Evolutionary conservation across 1,140 invertebrate genomes (phyloP).

Genomic region (Zaprionus inermis): DNA sequence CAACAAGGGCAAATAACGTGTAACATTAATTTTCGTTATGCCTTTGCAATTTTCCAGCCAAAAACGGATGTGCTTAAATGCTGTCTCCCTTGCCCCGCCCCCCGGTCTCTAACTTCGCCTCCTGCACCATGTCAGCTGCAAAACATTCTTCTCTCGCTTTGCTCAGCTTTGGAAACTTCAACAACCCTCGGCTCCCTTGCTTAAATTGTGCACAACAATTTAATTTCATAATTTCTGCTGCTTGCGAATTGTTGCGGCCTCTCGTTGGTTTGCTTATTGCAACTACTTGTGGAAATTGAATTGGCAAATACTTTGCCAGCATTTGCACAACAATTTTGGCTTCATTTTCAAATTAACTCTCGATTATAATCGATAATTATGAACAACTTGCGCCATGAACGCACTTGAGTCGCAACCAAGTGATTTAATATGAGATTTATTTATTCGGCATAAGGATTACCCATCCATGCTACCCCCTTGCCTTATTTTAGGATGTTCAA

Average conservation of each 20-base stretch:
- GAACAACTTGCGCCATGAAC: background rate
- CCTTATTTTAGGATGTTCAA: too few relatives aligned
- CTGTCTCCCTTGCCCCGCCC: background rate
- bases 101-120: too few relatives aligned
- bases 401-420: too few relatives aligned
- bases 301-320: background rate
- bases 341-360: too few relatives aligned
- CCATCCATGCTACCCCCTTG: too few relatives aligned
- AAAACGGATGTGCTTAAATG: constrained; percentile 20
- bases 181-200: background rate
- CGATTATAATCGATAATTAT: too few relatives aligned
- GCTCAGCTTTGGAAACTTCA: background rate
- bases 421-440: too few relatives aligned
- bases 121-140: constrained; percentile 23
- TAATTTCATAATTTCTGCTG: background rate
- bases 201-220: background rate
- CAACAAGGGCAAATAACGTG: constrained; percentile 29
- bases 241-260: background rate
- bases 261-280: too few relatives aligned
- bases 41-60: constrained; percentile 26
- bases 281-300: background rate
- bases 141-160: constrained; percentile 56
- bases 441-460: too few relatives aligned
- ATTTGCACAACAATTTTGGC: background rate
- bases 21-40: constrained; percentile 42